phyloP scores from a whole-genome alignment of 2,797 vertebrate genomes.

The Mareca strepera region DNA sequence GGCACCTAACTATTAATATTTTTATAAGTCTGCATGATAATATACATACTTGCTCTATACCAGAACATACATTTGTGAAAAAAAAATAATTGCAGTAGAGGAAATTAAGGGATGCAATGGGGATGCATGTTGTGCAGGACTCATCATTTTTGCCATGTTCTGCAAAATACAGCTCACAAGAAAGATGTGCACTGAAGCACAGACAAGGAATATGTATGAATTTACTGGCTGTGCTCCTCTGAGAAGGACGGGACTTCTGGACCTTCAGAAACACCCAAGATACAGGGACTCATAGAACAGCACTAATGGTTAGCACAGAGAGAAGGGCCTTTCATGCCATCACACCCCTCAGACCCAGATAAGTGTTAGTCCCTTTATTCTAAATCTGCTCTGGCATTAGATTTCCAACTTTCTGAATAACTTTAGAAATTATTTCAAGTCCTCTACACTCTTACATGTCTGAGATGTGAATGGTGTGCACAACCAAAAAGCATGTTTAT shows the following conservation, averaged over 20 bases:
- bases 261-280: background rate
- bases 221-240: background rate
- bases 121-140: background rate
- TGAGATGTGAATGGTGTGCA: background rate
- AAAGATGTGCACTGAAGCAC: background rate
- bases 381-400: background rate
- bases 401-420: background rate
- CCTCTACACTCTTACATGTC: background rate
- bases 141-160: background rate
- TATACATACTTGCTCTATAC: background rate
- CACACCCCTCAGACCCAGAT: background rate
- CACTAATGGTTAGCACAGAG: too few relatives aligned
- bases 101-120: background rate
- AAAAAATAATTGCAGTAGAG: background rate
- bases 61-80: background rate
- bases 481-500: slow-evolving; percentile 30
- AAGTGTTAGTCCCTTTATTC: background rate
- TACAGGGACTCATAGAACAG: background rate
- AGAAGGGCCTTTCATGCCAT: background rate
- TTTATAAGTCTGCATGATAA: background rate
- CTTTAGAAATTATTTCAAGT: background rate
- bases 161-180: accelerated
- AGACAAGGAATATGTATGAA: background rate
- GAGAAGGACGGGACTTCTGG: background rate
- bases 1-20: accelerated